Conservation (phyloP, 2,797 vertebrate species). For the Thripadectes ignobilis region DNA sequence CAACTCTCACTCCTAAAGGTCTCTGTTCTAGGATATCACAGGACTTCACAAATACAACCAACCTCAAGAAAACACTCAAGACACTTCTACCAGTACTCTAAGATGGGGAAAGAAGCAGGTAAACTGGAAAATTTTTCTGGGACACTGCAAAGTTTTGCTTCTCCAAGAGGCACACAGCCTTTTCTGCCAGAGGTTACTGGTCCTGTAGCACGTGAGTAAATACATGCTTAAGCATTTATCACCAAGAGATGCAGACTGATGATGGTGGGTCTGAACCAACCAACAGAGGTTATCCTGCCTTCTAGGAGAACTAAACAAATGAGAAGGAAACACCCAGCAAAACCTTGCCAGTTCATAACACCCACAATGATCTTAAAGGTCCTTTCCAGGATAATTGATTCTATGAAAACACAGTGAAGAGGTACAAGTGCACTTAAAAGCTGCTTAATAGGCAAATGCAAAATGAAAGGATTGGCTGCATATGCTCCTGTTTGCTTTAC, state of each 20-base stretch:
- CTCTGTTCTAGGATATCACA: background rate
- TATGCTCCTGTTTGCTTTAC: slow-evolving; percentile 62
- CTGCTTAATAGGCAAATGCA: background rate
- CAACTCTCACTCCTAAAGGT: background rate
- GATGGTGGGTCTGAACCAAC: background rate
- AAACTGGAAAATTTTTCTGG: background rate
- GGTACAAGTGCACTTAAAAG: background rate
- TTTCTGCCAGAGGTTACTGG: background rate
- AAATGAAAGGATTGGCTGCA: background rate
- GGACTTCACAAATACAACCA: background rate
- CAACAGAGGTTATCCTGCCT: background rate
- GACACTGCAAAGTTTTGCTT: background rate
- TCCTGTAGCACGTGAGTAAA: background rate
- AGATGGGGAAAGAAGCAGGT: background rate
- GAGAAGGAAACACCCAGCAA: background rate
- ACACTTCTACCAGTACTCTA: background rate
- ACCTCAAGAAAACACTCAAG: background rate
- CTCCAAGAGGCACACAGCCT: rapidly evolving
- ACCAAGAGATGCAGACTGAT: background rate
- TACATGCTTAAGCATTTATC: background rate
- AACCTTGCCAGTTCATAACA: background rate
- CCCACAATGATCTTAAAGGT: background rate
- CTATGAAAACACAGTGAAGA: background rate
- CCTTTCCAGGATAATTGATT: background rate
- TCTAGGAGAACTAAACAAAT: background rate